Evolutionary conservation across 2,113 vertebrate species (phyloP), one percentile per base, ranked within the genome.

Genomic region (Thunnus thynnus): DNA sequence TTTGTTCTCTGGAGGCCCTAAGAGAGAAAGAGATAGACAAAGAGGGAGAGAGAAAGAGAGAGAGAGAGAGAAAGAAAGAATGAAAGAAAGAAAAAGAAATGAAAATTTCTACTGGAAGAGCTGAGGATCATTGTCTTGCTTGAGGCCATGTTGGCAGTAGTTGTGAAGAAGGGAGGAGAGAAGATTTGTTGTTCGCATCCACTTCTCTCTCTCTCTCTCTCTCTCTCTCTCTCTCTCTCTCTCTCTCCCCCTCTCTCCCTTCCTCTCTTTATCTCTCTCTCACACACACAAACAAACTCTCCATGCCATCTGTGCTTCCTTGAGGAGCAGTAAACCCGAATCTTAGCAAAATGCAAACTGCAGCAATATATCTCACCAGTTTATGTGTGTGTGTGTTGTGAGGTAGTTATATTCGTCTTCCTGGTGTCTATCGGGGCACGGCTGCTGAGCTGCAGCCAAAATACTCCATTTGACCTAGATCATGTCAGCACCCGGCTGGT

Each of bases 391-490:
- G 47, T 70, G 58, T 54, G 13, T 87, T 78, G 72, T 80, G 46
- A 63, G 58, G 57, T 20, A 5, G 76, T 73, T 75, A 50, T 78
- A 83, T 81, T 82, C 20, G 32, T 86, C 64, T 80, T 80, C 60
- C 81, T 76, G 54, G 54, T 63, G 60, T 90, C 64, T 83, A 84
- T 80, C 20, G 9, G 80, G 77, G 68, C 66, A 78, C 32, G 68
- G 77, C 83, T 83, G 78, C 66, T 85, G 74, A 89, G 82, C 84
- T 78, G 76, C 76, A 74, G 63, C 75, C 82, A 86, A 87, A 88
- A 86, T 75, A 78, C 72, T 81, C 82, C 58, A 52, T 91, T 88
- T 86, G 86, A 88, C 84, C 90, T 72, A 86, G 77, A 81, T 91
- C 65, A 55, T 82, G 25, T 60, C 72, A 76, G 72, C 72, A 70